Conservation (phyloP, 2,113 vertebrate species). For the Pipra filicauda region DNA sequence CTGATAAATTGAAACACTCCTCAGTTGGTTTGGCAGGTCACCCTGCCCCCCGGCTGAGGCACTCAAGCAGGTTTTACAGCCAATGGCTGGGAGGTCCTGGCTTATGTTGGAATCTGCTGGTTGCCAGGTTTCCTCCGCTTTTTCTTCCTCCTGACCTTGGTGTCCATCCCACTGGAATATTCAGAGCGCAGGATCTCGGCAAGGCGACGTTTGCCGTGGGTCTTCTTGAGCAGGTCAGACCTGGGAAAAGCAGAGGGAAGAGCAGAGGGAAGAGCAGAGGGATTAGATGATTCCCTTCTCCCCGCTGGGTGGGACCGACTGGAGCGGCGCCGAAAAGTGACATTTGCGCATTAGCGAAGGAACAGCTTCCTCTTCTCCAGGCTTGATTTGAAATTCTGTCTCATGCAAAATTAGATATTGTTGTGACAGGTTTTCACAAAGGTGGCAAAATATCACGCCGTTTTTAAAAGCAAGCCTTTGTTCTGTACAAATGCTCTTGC, state of each 20-base stretch:
- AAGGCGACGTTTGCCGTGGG: slow-evolving; percentile 53
- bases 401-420: slow-evolving; percentile 65
- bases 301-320: slow-evolving; percentile 28
- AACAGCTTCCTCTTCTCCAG: slow-evolving; percentile 44
- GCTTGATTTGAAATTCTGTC: slow-evolving; percentile 69
- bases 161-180: slow-evolving; percentile 81
- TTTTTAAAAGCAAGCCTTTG: slow-evolving; percentile 77
- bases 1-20: background rate
- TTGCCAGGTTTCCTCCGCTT: background rate
- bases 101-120: slow-evolving; percentile 5
- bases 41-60: background rate
- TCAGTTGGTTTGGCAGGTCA: background rate
- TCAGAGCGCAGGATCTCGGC: slow-evolving; percentile 78
- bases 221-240: slow-evolving; percentile 61
- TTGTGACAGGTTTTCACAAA: slow-evolving; percentile 73
- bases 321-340: background rate
- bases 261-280: slow-evolving; percentile 22
- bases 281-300: background rate
- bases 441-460: slow-evolving; percentile 73
- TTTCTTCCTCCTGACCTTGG: slow-evolving; percentile 57
- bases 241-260: slow-evolving; percentile 48
- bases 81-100: background rate
- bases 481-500: slow-evolving; percentile 74
- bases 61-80: background rate
- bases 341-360: slow-evolving; percentile 22